A percentile compares a stretch with the other conserved stretches of the same genome.
Evolutionary conservation across 2,797 vertebrate genomes (phyloP).

Genomic region (Paedocypris micromegethes): DNA sequence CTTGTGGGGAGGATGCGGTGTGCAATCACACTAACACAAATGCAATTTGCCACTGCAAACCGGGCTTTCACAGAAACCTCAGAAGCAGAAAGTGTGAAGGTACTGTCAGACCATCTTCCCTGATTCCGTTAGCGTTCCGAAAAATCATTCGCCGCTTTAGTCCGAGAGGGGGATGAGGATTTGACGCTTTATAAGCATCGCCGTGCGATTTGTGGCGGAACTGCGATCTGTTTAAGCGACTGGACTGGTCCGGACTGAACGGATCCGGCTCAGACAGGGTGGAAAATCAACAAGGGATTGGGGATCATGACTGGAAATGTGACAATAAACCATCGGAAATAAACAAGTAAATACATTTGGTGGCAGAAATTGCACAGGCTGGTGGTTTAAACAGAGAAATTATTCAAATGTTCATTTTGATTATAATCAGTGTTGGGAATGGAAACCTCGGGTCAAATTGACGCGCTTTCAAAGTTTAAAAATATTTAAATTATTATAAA

Average conservation of each 20-base stretch:
- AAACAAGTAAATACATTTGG: too few species aligned
- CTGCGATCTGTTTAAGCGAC: background rate
- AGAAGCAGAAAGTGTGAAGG: slow-evolving; percentile 90
- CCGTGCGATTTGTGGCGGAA: background rate
- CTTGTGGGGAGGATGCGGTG: slow-evolving; percentile 90
- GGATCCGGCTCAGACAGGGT: too few species aligned
- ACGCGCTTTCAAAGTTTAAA: too few species aligned
- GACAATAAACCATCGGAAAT: too few species aligned
- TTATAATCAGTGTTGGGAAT: too few species aligned
- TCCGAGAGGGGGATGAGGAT: background rate
- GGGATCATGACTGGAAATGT: too few species aligned
- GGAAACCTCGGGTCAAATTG: too few species aligned
- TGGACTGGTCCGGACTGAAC: background rate
- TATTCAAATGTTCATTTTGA: too few species aligned
- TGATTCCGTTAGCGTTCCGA: slow-evolving; percentile 1
- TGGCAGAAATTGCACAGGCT: too few species aligned
- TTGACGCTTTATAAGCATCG: slow-evolving; percentile 1
- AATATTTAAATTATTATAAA: too few species aligned
- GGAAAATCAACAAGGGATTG: too few species aligned
- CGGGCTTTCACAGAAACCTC: slow-evolving; percentile 89
- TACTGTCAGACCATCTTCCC: slow-evolving; percentile 53
- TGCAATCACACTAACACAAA: slow-evolving; percentile 89
- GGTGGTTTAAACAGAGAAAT: too few species aligned
- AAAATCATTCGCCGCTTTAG: slow-evolving; percentile 29
- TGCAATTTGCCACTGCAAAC: slow-evolving; percentile 86